phyloP scores from a whole-genome alignment of 2,113 vertebrate genomes.

The Stegostoma tigrinum region DNA sequence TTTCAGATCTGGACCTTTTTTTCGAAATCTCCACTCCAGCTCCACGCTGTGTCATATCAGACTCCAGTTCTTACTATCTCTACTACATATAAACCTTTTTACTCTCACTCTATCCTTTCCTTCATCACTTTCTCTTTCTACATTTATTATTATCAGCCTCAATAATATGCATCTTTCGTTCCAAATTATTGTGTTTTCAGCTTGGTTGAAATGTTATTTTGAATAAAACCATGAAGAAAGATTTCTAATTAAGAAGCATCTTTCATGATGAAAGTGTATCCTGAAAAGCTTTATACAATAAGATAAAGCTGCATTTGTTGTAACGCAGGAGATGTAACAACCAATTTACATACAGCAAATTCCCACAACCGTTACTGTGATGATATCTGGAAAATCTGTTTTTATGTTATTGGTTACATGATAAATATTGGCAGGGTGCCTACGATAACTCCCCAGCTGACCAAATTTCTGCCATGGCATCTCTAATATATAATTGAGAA shows the following conservation, averaged over 20 bases:
- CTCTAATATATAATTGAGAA: neutral
- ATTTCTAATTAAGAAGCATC: neutral
- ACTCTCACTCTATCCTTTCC: neutral
- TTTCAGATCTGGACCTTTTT: no score
- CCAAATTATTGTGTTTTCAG: neutral
- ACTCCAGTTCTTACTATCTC: no score
- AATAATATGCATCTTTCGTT: neutral
- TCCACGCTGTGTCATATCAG: no score
- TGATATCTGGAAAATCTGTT: neutral
- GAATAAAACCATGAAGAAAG: neutral
- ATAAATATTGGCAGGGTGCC: neutral
- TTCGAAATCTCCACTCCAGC: no score
- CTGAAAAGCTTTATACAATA: neutral
- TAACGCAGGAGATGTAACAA: neutral
- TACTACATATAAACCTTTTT: neutral
- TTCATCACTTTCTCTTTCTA: neutral
- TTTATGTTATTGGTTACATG: neutral
- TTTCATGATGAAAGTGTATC: neutral
- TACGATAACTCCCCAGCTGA: neutral
- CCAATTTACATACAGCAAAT: neutral
- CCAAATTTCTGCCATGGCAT: neutral
- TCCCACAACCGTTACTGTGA: neutral
- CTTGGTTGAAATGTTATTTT: neutral
- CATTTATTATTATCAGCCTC: neutral
- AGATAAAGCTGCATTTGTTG: neutral